Evolutionary conservation across 1,140 invertebrate genomes (phyloP).

Genomic region (Hyphantria cunea): DNA sequence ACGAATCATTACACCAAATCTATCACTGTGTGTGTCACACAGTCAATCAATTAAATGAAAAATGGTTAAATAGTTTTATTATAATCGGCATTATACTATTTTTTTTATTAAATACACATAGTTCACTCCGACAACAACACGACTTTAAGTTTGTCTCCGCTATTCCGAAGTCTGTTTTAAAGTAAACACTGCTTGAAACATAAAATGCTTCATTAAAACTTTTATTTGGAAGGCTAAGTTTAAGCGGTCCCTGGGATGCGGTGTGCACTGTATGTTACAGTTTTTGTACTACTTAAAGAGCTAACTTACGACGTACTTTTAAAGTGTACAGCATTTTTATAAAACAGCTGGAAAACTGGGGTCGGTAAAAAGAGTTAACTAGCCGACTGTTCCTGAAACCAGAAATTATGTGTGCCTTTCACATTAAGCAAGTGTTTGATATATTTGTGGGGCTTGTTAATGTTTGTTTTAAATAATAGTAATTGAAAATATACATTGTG

Average conservation of each 20-base stretch:
- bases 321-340: slow-evolving; percentile 1
- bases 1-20: too few species aligned
- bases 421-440: too few species aligned
- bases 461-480: too few species aligned
- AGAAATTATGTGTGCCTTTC: too few species aligned
- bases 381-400: not conserved
- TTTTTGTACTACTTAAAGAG: not conserved
- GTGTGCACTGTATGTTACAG: not conserved
- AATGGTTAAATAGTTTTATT: too few species aligned
- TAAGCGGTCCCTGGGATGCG: slow-evolving; percentile 10
- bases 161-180: slow-evolving; percentile 1
- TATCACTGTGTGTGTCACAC: too few species aligned
- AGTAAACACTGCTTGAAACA: slow-evolving; percentile 3
- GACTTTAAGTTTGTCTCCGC: not conserved
- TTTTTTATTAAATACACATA: too few species aligned
- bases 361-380: not conserved
- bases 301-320: slow-evolving; percentile 2
- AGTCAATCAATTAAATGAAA: too few species aligned
- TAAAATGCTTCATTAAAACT: slow-evolving; percentile 29
- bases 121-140: too few species aligned
- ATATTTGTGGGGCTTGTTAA: too few species aligned
- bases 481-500: too few species aligned
- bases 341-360: not conserved
- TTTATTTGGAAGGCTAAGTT: slow-evolving; percentile 11
- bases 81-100: not conserved